A percentile compares a stretch with the other conserved stretches of the same genome.
phyloP scores from a whole-genome alignment of 2,113 vertebrate genomes.

The Cyanoderma ruficeps region DNA sequence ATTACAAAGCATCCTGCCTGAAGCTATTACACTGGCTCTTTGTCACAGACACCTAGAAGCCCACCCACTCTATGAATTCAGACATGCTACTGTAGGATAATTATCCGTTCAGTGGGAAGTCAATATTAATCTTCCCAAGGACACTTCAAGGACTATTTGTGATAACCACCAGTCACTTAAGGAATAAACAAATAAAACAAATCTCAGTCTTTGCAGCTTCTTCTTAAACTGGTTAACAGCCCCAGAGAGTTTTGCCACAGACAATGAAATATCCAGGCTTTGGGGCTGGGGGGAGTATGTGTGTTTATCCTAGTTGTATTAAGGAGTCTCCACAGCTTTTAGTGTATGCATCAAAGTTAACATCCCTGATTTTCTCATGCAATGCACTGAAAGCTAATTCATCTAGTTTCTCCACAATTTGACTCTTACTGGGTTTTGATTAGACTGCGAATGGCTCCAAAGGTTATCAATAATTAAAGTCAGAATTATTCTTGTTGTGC shows the following conservation, averaged over 20 bases:
- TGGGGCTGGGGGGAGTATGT: rapidly evolving
- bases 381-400: not conserved
- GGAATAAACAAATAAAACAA: not conserved
- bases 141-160: not conserved
- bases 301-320: not conserved
- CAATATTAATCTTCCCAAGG: not conserved
- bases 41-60: constrained; percentile 8
- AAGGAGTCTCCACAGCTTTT: not conserved
- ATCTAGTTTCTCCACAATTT: not conserved
- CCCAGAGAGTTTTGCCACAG: not conserved
- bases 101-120: not conserved
- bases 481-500: not conserved
- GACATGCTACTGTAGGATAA: not conserved
- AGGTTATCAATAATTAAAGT: not conserved
- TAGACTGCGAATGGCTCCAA: not conserved
- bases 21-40: constrained; percentile 13
- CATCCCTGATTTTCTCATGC: not conserved
- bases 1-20: constrained; percentile 11
- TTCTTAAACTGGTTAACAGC: not conserved
- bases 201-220: not conserved
- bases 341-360: not conserved
- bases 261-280: not conserved
- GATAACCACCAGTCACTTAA: not conserved
- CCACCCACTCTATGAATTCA: not conserved
- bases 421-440: not conserved